These are phyloP conservation scores for Coptodon rendalli DNA, from an alignment of 2,113 vertebrate genomes.

Conservation along the genomic window DNA sequence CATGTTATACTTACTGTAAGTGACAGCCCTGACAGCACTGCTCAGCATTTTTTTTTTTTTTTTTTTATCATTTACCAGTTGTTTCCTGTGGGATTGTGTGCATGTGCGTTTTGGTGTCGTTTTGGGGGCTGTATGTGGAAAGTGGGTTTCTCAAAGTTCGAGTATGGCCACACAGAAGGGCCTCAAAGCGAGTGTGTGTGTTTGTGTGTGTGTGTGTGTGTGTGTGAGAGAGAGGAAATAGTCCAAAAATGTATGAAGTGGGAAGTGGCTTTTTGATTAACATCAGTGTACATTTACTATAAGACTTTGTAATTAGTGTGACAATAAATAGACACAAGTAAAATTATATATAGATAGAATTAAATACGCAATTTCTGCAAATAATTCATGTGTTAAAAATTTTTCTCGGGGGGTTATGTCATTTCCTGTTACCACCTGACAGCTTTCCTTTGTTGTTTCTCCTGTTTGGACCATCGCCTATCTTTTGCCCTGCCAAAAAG, in stretches of 20 bases:
- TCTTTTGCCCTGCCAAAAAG: neutral
- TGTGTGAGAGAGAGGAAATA: neutral
- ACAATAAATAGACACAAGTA: neutral
- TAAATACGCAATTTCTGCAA: neutral
- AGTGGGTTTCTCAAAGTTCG: neutral
- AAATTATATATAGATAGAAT: neutral
- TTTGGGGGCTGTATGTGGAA: neutral
- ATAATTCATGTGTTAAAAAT: neutral
- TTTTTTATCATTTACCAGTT: constrained; percentile 17
- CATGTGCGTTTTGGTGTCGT: neutral
- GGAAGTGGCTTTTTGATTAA: constrained; percentile 17
- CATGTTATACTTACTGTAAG: constrained; percentile 8
- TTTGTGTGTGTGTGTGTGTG: neutral
- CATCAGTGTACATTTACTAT: neutral
- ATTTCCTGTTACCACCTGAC: neutral
- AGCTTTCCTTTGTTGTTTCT: neutral
- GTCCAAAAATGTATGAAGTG: neutral
- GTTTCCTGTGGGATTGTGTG: constrained; percentile 14
- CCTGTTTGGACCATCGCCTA: neutral
- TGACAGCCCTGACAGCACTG: neutral
- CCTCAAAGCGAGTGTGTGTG: neutral
- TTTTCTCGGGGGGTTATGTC: neutral
- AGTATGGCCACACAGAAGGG: neutral
- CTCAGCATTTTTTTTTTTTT: neutral
- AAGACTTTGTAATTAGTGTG: neutral